Base-by-base conservation (phyloP, 1,140 invertebrate species). In the Vollenhovia emeryi region DNA sequence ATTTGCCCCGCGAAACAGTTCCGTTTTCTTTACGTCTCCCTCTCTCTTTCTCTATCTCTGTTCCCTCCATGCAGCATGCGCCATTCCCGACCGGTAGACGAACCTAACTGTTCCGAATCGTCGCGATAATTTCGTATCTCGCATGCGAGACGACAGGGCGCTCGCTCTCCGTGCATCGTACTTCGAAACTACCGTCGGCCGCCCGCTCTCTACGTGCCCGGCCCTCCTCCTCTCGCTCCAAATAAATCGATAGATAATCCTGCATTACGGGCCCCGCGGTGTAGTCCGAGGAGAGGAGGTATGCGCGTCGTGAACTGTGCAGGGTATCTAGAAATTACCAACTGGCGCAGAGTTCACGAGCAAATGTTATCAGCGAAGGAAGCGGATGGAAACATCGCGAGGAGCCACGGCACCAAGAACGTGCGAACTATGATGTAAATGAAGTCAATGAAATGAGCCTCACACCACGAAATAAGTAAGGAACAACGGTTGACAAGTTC, bases 21-120 rank as follows among this genome's bases (percentile, higher is more conserved):
- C 87, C 90, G 89, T 92, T 92, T 91, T 92, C 86, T 91, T 91
- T 79, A 80, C 90, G 36, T 87, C 71, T 75, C 18, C 57, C 36
- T 76, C 64, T 48, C 55, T 62, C 43, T 71, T 30, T 75, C 83
- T 83, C 33, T 43, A 18, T 15, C 50, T 78, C 30, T 79, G 71
- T 55, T 66, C 11, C 71, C 62, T 52, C 30, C 33, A 45, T 78
- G 21, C 59, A 57, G 66, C 69, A 36, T 59, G 50, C 43, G 69
- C 88, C 84, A 91, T 91, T 91, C 88, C 79, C 89, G 87, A 91
- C 90, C 88, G 90, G 90, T 91, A 87, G 90, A 89, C 90, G 91
- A 91, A 91, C 88, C 90, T 91, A 91, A 91, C 90, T 91, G 90
- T 91, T 91, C 90, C 90, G 86, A 91, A 91, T 89, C 90, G 88